phyloP scores from a whole-genome alignment of 1,140 invertebrate genomes.

The Zaprionus kolodkinae region DNA sequence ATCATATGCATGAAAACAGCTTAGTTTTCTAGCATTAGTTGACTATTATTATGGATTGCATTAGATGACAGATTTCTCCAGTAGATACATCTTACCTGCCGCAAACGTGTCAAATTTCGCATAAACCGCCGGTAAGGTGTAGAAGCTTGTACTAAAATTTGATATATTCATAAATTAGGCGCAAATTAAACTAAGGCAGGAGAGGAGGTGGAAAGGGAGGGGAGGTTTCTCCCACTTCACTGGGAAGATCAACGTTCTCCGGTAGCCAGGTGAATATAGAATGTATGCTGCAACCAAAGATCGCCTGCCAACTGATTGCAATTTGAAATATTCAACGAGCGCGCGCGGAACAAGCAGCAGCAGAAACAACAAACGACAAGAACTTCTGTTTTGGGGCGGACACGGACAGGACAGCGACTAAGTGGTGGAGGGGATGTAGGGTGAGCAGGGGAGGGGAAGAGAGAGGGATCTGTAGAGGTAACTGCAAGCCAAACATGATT shows the following conservation, averaged over 20 bases:
- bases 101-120: not conserved
- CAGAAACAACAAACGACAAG: conserved; percentile 72
- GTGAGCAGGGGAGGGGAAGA: not conserved
- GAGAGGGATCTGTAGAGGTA: no score
- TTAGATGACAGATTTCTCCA: no score
- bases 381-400: conserved; percentile 74
- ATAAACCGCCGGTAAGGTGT: not conserved
- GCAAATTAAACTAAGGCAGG: conserved; percentile 71
- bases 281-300: conserved; percentile 39
- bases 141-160: conserved; percentile 69
- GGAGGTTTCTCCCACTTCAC: not conserved
- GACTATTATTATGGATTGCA: no score
- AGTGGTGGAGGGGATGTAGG: conserved; percentile 5
- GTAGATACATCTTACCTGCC: no score
- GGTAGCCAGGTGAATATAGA: conserved; percentile 32
- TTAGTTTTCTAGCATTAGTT: no score
- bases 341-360: conserved; percentile 59
- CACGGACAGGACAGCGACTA: conserved; percentile 21
- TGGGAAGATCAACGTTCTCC: conserved; percentile 36
- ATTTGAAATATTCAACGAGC: conserved; percentile 82
- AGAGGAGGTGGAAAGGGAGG: not conserved
- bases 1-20: no score
- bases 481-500: conserved; percentile 63
- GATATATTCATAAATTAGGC: conserved; percentile 80
- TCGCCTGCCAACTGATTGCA: conserved; percentile 80